These are phyloP conservation scores for Speoplatyrhinus poulsoni DNA, from an alignment of 2,113 vertebrate species.

Conservation along the genomic window DNA sequence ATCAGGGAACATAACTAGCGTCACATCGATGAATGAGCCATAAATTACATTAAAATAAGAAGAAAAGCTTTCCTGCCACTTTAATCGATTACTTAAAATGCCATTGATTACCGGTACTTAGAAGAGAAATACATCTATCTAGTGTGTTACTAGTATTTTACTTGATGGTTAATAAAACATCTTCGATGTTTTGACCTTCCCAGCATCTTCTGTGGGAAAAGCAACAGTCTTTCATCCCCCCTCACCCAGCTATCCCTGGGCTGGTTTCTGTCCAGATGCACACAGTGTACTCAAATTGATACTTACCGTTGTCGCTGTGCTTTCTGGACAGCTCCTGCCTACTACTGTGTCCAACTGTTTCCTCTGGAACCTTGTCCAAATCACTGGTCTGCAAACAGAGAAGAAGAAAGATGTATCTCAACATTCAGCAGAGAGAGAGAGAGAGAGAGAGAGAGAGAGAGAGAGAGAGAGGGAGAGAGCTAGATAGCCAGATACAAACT, in stretches of 20 bases:
- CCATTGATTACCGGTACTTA: too few species aligned
- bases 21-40: neutral
- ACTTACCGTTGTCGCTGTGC: constrained; percentile 90
- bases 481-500: neutral
- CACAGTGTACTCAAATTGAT: constrained; percentile 9
- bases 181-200: constrained; percentile 29
- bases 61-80: neutral
- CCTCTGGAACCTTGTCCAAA: constrained; percentile 89
- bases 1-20: neutral
- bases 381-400: constrained; percentile 82
- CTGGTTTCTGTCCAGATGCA: constrained; percentile 35
- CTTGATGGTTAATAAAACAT: constrained; percentile 22
- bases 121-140: too few species aligned
- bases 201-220: constrained; percentile 11
- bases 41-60: neutral
- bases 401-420: neutral
- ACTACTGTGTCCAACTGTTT: constrained; percentile 78
- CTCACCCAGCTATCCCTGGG: neutral
- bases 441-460: neutral
- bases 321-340: constrained; percentile 79
- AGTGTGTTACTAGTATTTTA: neutral
- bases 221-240: neutral
- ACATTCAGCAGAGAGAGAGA: neutral
- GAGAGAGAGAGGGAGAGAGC: neutral
- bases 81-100: neutral